phyloP scores from a whole-genome alignment of 2,888 invertebrate genomes.

The Congeria kusceri region DNA sequence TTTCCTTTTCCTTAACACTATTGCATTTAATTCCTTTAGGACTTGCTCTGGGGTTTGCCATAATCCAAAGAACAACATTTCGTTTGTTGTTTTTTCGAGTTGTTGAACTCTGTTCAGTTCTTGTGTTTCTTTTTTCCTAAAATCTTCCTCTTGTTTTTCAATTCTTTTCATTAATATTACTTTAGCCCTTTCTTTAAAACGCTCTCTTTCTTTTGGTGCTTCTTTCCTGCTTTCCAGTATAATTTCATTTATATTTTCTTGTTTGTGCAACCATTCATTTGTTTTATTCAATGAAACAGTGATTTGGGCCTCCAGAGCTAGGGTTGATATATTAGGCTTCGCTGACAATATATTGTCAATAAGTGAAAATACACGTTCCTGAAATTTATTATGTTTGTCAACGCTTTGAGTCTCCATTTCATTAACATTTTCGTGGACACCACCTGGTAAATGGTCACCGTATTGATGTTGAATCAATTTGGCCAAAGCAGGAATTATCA shows the following conservation, averaged over 20 bases:
- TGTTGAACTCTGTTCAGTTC: conserved; percentile 10
- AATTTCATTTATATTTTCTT: no score
- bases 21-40: not conserved
- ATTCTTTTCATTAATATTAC: conserved; percentile 1
- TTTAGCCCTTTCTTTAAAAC: conserved; percentile 22
- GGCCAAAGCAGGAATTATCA: conserved; percentile 15
- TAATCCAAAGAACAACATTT: conserved; percentile 12
- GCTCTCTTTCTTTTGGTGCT: conserved; percentile 5
- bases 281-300: conserved; percentile 25
- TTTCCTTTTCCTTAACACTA: not conserved
- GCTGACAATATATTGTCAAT: conserved; percentile 16
- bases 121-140: conserved; percentile 9
- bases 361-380: conserved; percentile 26
- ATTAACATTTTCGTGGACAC: not conserved
- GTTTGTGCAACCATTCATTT: conserved; percentile 11
- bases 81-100: conserved; percentile 20
- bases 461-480: conserved; percentile 21
- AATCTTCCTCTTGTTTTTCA: conserved; percentile 21
- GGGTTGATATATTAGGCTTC: conserved; percentile 26
- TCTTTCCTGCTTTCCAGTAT: conserved; percentile 9
- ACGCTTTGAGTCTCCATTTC: conserved; percentile 6
- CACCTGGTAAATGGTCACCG: conserved; percentile 14
- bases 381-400: conserved; percentile 35
- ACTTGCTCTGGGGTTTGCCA: conserved; percentile 6
- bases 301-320: conserved; percentile 18